Base-by-base conservation (phyloP, 2,888 invertebrate species). In the Tetragonisca angustula region DNA sequence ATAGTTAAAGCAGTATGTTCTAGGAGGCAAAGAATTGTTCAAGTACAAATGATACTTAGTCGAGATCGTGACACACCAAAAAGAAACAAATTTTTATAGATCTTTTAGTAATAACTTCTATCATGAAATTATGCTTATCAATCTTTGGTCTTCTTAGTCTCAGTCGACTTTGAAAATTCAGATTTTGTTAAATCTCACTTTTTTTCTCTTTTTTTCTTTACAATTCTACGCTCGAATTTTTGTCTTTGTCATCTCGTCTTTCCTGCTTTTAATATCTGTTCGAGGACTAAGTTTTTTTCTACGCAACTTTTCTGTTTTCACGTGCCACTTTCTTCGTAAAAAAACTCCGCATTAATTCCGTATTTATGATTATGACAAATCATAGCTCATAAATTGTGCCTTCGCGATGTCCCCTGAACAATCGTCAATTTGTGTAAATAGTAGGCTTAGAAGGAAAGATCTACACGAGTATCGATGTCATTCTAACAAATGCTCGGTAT, bases 1-100 rank as follows among this genome's bases (percentile, higher is more conserved):
- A 36, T 64, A 52, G 50, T 81, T 79, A 76, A 24, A 76, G 61
- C 81, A 84, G 59, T 70, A 87, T 76, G 85, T 87, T 87, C 84
- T 82, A 77, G 70, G 72, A 82, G 82, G 85, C 85, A 87, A 84
- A 82, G 82, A 76, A 70, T 88, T 76, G n/a, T 76, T 59, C 24
- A 89, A 88, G 89, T 88, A 88, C 89, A 88, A 88, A 87, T 88
- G 71, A 81, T 71, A 49, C 27, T 81, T 81, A 77, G 74, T 68
- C 61, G 65, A 78, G 62, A 72, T 24, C 70, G 67, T 73, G 36
- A 50, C 49, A 73, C 74, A 84, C 65, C 79, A 82, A 81, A 84
- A 87, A 32, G 4, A 17, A 76, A 64, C 59, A 67, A n/a, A 59
- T 59, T 24, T 61, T 54, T 77, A 43, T 67, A 71, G 9, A 32